These are phyloP conservation scores for Matsumyia berberina DNA, from an alignment of 2,888 invertebrate species.

Conservation along the genomic window DNA sequence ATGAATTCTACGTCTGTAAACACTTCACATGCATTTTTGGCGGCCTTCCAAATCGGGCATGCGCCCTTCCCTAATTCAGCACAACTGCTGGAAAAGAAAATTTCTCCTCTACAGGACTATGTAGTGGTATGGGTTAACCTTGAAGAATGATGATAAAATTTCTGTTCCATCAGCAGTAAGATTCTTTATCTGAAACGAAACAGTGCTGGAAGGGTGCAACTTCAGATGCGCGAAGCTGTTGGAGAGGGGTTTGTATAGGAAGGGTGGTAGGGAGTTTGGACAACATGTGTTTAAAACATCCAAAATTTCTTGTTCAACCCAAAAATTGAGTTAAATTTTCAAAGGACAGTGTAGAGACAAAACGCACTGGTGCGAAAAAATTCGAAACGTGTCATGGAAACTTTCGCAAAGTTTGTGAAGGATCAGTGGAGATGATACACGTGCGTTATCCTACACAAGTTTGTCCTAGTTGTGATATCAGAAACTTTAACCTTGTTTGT, in stretches of 20 bases:
- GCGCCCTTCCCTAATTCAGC: not conserved
- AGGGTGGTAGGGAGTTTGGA: no score
- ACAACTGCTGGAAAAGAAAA: not conserved
- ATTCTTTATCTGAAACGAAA: not conserved
- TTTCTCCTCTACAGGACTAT: not conserved
- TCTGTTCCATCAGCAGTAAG: not conserved
- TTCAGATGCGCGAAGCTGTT: not conserved
- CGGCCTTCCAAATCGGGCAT: not conserved
- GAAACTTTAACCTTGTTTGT: not conserved
- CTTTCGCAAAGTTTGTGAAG: not conserved
- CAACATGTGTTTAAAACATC: no score
- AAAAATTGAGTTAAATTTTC: not conserved
- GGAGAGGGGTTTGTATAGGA: no score
- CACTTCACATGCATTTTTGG: conserved; percentile 2
- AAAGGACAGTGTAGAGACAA: not conserved
- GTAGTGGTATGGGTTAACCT: not conserved
- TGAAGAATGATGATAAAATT: not conserved
- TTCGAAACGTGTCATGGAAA: not conserved
- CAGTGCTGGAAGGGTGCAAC: not conserved
- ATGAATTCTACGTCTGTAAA: conserved; percentile 3
- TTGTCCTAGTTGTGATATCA: not conserved
- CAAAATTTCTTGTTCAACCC: no score
- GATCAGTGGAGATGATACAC: not conserved
- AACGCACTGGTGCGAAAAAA: not conserved
- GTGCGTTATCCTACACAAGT: not conserved